Conservation (phyloP, 2,888 invertebrate species). For the Melinopterus prodromus region DNA sequence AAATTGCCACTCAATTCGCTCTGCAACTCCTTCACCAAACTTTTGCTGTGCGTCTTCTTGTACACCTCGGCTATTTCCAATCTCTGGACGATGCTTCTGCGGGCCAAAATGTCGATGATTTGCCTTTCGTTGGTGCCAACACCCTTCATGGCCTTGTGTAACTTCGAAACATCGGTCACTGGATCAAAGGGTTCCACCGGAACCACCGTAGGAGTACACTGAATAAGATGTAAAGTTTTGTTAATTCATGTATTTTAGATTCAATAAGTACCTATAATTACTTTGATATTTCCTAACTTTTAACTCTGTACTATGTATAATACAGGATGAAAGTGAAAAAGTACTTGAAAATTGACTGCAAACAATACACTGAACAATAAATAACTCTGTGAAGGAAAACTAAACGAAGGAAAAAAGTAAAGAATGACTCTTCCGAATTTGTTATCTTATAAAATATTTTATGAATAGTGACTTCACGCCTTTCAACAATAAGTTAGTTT, state of each 20-base stretch:
- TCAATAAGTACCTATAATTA: background rate
- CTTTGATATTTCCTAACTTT: too few relatives aligned
- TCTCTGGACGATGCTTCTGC: conserved; percentile 89
- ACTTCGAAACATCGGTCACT: conserved; percentile 81
- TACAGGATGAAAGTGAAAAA: too few relatives aligned
- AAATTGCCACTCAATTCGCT: conserved; percentile 90
- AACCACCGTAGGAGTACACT: conserved; percentile 90
- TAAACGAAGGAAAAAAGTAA: too few relatives aligned
- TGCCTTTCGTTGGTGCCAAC: conserved; percentile 92
- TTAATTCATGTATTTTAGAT: background rate
- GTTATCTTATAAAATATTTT: too few relatives aligned
- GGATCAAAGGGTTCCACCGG: conserved; percentile 89
- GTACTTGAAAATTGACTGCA: too few relatives aligned
- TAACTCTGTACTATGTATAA: too few relatives aligned
- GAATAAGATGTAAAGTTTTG: conserved; percentile 40
- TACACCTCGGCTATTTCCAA: conserved; percentile 89
- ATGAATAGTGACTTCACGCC: too few relatives aligned
- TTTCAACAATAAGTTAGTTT: too few relatives aligned
- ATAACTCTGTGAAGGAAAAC: too few relatives aligned
- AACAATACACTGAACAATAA: too few relatives aligned
- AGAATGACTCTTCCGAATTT: too few relatives aligned
- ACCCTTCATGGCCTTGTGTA: conserved; percentile 93
- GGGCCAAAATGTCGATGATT: conserved; percentile 88
- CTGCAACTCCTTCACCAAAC: conserved; percentile 80
- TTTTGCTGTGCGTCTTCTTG: conserved; percentile 92